phyloP scores from a whole-genome alignment of 2,888 invertebrate genomes.

The Pardosa pseudoannulata region DNA sequence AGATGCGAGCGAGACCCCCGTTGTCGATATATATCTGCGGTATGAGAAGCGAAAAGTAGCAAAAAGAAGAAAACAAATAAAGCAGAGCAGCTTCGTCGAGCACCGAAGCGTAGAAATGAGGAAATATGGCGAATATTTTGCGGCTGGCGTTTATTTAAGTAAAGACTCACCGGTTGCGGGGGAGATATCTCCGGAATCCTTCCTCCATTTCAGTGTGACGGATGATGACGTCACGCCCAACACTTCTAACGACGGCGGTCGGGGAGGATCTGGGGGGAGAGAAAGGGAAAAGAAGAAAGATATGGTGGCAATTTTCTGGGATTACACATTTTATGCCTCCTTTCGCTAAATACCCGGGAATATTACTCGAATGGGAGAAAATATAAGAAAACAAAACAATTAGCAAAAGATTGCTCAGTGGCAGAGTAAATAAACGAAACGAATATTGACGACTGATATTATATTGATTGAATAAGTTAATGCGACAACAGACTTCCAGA shows the following conservation, averaged over 20 bases:
- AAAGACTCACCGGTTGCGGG: conserved; percentile 58
- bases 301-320: not conserved
- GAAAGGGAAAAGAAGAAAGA: too few species aligned
- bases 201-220: conserved; percentile 72
- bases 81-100: not conserved
- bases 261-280: conserved; percentile 59
- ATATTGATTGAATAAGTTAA: too few species aligned
- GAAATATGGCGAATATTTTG: conserved; percentile 37
- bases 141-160: not conserved
- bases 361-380: too few species aligned
- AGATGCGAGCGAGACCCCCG: not conserved
- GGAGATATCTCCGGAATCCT: conserved; percentile 38
- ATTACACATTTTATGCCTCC: not conserved
- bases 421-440: too few species aligned
- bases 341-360: too few species aligned
- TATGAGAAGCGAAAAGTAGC: not conserved
- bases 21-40: too few species aligned
- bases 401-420: too few species aligned
- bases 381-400: too few species aligned
- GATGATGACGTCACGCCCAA: conserved; percentile 62
- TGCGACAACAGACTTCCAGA: too few species aligned
- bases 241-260: conserved; percentile 60
- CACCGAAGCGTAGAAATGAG: conserved; percentile 38
- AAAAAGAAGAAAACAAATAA: not conserved
- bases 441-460: too few species aligned